These are phyloP conservation scores for Hippopotamyrus pictus DNA, from an alignment of 2,797 vertebrate species.

Conservation along the genomic window DNA sequence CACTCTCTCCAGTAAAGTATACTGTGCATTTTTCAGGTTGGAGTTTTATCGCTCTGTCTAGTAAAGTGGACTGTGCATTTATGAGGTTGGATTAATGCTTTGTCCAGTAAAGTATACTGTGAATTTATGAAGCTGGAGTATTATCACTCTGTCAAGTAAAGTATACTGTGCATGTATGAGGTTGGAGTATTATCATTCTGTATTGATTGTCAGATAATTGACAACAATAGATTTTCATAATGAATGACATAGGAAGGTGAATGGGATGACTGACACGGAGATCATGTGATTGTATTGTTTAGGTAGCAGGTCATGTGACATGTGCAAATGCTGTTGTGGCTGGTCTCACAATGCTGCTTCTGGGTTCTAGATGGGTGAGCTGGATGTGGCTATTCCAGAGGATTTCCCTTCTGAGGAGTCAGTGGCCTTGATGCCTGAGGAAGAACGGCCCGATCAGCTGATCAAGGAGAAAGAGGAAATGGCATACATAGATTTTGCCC, in stretches of 20 bases:
- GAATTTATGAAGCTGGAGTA: not conserved
- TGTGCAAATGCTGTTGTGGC: not conserved
- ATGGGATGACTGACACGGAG: not conserved
- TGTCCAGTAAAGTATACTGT: not conserved
- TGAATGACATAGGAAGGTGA: not conserved
- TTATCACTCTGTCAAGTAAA: not conserved
- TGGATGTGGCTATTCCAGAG: not conserved
- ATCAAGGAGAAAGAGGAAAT: conserved; percentile 7
- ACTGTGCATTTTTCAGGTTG: not conserved
- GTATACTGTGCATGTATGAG: not conserved
- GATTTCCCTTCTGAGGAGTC: not conserved
- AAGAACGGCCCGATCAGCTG: conserved; percentile 20
- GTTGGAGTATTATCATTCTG: not conserved
- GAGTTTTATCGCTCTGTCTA: not conserved
- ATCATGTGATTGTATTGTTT: not conserved
- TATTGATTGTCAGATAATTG: not conserved
- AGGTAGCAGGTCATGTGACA: not conserved
- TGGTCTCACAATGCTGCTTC: not conserved
- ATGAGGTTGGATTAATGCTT: not conserved
- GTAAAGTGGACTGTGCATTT: not conserved
- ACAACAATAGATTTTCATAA: not conserved
- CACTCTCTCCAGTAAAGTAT: not conserved
- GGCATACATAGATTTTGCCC: conserved; percentile 20
- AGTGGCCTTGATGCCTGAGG: conserved; percentile 19
- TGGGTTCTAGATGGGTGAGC: conserved; percentile 33